Evolutionary conservation across 2,888 invertebrate species (phyloP).

Genomic region (Brenthis ino): DNA sequence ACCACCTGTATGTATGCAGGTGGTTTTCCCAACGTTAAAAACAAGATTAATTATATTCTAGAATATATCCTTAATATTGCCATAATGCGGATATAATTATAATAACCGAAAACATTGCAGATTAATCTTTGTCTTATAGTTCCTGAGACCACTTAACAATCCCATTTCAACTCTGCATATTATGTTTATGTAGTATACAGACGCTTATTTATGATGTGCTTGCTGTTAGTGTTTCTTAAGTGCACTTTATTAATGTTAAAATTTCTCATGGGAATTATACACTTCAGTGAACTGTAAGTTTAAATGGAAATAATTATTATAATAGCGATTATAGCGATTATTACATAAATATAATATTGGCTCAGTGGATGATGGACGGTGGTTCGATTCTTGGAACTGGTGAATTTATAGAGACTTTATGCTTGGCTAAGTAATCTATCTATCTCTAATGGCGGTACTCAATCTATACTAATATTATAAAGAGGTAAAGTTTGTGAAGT

Average conservation of each 20-base stretch:
- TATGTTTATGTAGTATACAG: conserved; percentile 12
- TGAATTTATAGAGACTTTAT: too few species aligned
- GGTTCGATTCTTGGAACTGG: too few species aligned
- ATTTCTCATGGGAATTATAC: conserved; percentile 25
- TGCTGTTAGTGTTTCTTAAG: conserved; percentile 23
- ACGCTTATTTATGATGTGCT: conserved; percentile 17
- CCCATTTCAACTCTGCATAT: conserved; percentile 9
- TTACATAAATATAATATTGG: not conserved
- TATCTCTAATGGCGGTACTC: too few species aligned
- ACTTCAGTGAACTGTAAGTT: conserved; percentile 15
- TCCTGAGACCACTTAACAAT: conserved; percentile 3
- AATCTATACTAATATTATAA: too few species aligned
- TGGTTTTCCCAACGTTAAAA: too few species aligned
- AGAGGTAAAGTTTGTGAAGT: too few species aligned
- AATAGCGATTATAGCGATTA: not conserved
- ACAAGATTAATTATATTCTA: too few species aligned
- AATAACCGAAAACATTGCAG: too few species aligned
- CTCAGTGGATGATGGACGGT: too few species aligned
- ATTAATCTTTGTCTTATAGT: not conserved
- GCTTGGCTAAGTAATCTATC: too few species aligned
- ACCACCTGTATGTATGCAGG: too few species aligned
- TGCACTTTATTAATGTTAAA: conserved; percentile 25
- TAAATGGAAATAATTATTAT: not conserved
- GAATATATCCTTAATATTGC: not conserved
- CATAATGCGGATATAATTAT: too few species aligned